phyloP scores from a whole-genome alignment of 1,140 invertebrate genomes.

The Apolygus lucorum region DNA sequence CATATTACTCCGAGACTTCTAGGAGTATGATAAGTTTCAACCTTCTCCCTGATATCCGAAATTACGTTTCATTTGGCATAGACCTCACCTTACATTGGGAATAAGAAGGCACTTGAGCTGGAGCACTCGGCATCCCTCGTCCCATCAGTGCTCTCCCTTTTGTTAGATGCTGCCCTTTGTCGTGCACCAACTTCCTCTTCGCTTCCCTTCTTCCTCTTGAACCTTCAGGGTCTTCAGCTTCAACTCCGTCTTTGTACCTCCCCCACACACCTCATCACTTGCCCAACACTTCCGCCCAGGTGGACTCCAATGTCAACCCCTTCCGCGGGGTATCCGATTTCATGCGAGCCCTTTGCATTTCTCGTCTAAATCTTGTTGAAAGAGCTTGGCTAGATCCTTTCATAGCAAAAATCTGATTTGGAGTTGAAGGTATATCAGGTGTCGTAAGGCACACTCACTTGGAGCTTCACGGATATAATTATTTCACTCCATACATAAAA shows the following conservation, averaged over 20 bases:
- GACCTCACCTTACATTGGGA: too few relatives aligned
- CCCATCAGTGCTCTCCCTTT: background rate
- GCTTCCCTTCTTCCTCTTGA: background rate
- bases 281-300: conserved; percentile 12
- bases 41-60: too few relatives aligned
- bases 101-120: too few relatives aligned
- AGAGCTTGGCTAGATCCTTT: background rate
- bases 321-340: background rate
- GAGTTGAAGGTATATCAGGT: background rate
- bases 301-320: background rate
- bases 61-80: too few relatives aligned
- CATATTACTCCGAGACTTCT: too few relatives aligned
- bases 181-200: background rate
- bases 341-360: background rate
- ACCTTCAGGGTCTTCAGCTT: background rate
- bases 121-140: too few relatives aligned
- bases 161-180: background rate
- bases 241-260: background rate
- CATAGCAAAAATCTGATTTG: background rate
- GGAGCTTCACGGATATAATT: too few relatives aligned
- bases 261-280: background rate
- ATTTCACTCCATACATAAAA: too few relatives aligned
- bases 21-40: too few relatives aligned
- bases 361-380: background rate
- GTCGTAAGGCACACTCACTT: too few relatives aligned